These are phyloP conservation scores for Anastrepha obliqua DNA, from an alignment of 1,140 invertebrate genomes.

Conservation along the genomic window DNA sequence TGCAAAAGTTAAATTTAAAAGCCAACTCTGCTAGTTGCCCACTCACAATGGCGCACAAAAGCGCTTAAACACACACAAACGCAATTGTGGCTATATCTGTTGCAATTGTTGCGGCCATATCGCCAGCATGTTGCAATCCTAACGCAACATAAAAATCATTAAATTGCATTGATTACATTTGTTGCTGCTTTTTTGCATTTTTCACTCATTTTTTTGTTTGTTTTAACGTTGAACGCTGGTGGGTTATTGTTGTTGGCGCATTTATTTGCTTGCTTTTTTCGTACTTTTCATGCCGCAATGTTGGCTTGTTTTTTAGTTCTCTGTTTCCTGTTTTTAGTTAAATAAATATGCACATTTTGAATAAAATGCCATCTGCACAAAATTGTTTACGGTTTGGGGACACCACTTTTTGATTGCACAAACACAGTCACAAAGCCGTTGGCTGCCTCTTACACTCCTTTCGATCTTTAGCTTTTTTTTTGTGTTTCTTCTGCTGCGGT, in stretches of 20 bases:
- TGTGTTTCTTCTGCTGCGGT: neutral
- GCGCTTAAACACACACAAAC: neutral
- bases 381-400: neutral
- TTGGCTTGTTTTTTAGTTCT: neutral
- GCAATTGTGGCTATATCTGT: neutral
- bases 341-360: slow-evolving; percentile 52
- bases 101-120: neutral
- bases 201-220: neutral
- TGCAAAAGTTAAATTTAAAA: slow-evolving; percentile 39
- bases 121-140: slow-evolving; percentile 35
- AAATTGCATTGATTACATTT: slow-evolving; percentile 43
- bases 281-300: neutral
- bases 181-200: neutral
- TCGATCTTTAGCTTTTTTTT: neutral
- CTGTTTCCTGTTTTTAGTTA: neutral
- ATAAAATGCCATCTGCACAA: slow-evolving; percentile 43
- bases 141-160: slow-evolving; percentile 52
- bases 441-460: slow-evolving; percentile 29
- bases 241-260: neutral
- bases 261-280: neutral
- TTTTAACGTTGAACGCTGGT: neutral
- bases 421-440: neutral
- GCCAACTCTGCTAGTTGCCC: slow-evolving; percentile 11
- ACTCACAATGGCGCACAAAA: neutral
- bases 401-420: neutral